Evolutionary conservation across 2,888 invertebrate genomes (phyloP).

Genomic region (Microdon myrmicae): DNA sequence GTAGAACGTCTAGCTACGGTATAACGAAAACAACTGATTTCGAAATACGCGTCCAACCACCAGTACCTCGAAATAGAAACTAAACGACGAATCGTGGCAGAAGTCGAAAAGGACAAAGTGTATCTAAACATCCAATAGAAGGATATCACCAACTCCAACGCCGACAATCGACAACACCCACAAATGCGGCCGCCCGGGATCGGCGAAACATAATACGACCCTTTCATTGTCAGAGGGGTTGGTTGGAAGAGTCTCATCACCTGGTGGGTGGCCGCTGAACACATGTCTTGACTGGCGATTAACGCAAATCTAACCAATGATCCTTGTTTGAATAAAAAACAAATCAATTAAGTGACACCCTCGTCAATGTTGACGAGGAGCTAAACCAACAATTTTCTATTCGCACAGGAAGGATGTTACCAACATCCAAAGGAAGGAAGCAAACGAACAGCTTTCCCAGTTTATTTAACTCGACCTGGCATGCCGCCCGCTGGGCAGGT

Average conservation of each 20-base stretch:
- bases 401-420: slow-evolving; percentile 61
- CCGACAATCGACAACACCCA: background rate
- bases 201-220: background rate
- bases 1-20: background rate
- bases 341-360: slow-evolving; percentile 63
- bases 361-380: slow-evolving; percentile 39
- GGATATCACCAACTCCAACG: slow-evolving; percentile 9
- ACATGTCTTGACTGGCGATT: slow-evolving; percentile 54
- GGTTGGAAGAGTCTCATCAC: slow-evolving; percentile 33
- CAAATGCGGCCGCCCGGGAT: background rate
- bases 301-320: slow-evolving; percentile 60
- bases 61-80: slow-evolving; percentile 31
- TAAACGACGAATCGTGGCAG: slow-evolving; percentile 25
- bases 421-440: slow-evolving; percentile 55
- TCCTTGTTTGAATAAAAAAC: slow-evolving; percentile 66
- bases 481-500: slow-evolving; percentile 48
- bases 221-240: slow-evolving; percentile 13
- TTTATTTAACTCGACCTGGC: slow-evolving; percentile 33
- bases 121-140: slow-evolving; percentile 34
- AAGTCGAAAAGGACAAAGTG: slow-evolving; percentile 32
- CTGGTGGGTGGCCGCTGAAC: slow-evolving; percentile 51
- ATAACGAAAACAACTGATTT: slow-evolving; percentile 9
- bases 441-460: slow-evolving; percentile 47
- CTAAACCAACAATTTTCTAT: slow-evolving; percentile 23
- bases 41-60: slow-evolving; percentile 36